A percentile compares a stretch with the other conserved stretches of the same genome.
phyloP scores from a whole-genome alignment of 2,888 invertebrate genomes.

The Archips xylosteana region DNA sequence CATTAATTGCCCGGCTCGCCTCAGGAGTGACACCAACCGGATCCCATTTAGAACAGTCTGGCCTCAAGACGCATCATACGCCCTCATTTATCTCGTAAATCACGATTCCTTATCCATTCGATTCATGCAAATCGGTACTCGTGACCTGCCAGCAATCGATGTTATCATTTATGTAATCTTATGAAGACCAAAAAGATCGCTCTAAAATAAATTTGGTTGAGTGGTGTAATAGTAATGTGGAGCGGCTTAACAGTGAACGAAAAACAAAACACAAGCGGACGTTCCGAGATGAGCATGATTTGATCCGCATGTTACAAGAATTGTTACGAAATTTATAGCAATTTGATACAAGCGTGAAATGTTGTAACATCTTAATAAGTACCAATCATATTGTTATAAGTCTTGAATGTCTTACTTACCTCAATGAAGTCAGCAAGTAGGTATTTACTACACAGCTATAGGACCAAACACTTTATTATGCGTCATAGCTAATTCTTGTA shows the following conservation, averaged over 20 bases:
- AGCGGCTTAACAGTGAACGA: constrained; percentile 18
- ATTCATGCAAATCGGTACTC: constrained; percentile 63
- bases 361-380: constrained; percentile 20
- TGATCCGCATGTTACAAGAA: constrained; percentile 22
- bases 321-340: constrained; percentile 36
- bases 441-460: background rate
- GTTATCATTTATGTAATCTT: constrained; percentile 43
- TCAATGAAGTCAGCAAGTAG: background rate
- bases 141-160: constrained; percentile 60
- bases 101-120: constrained; percentile 61
- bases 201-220: constrained; percentile 11
- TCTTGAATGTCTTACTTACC: constrained; percentile 3
- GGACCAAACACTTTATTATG: background rate
- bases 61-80: constrained; percentile 65
- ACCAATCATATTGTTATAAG: background rate
- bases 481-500: background rate
- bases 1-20: constrained; percentile 32
- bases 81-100: constrained; percentile 61
- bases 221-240: constrained; percentile 26
- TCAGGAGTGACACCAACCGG: constrained; percentile 57
- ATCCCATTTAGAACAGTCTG: constrained; percentile 63
- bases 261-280: constrained; percentile 28
- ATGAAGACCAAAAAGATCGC: constrained; percentile 11
- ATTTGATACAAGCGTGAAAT: constrained; percentile 22
- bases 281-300: constrained; percentile 33